These are phyloP conservation scores for Stenichneumon culpator DNA, from an alignment of 2,888 invertebrate species.

Conservation along the genomic window DNA sequence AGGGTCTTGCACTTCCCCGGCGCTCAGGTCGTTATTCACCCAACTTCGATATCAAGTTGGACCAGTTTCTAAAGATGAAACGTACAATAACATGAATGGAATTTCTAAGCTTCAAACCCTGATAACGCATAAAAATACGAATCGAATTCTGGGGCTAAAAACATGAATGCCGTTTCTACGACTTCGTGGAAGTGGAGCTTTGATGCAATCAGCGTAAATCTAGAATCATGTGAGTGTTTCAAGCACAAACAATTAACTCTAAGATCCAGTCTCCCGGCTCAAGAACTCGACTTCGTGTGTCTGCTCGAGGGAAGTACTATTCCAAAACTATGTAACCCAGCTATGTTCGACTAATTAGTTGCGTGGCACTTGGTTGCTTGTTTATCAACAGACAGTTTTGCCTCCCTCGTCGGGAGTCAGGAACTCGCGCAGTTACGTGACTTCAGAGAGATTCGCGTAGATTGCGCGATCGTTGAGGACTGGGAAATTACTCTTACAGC, in stretches of 20 bases:
- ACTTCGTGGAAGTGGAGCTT: background rate
- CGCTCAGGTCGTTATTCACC: too few relatives aligned
- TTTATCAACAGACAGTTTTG: slow-evolving; percentile 16
- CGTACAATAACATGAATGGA: too few relatives aligned
- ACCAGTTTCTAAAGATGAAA: too few relatives aligned
- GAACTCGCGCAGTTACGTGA: slow-evolving; percentile 1
- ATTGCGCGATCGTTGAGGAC: background rate
- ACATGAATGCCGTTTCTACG: background rate
- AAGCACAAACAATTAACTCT: background rate
- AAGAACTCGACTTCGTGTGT: background rate
- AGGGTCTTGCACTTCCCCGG: too few relatives aligned
- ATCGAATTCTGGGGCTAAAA: too few relatives aligned
- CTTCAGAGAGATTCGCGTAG: background rate
- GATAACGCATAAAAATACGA: too few relatives aligned
- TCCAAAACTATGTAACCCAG: slow-evolving; percentile 7
- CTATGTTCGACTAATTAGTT: slow-evolving; percentile 18
- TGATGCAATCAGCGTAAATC: background rate
- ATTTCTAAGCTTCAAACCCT: too few relatives aligned
- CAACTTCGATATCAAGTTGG: too few relatives aligned
- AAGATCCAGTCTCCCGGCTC: background rate
- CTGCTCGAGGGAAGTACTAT: slow-evolving; percentile 1
- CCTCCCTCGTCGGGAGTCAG: background rate
- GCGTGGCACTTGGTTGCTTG: slow-evolving; percentile 13
- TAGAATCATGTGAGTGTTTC: background rate
- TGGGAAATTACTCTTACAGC: slow-evolving; percentile 3